Percentiles rank a stretch among this genome's conserved stretches.
Conservation (phyloP, 2,888 invertebrate genomes). For the Agriopis leucophaearia region DNA sequence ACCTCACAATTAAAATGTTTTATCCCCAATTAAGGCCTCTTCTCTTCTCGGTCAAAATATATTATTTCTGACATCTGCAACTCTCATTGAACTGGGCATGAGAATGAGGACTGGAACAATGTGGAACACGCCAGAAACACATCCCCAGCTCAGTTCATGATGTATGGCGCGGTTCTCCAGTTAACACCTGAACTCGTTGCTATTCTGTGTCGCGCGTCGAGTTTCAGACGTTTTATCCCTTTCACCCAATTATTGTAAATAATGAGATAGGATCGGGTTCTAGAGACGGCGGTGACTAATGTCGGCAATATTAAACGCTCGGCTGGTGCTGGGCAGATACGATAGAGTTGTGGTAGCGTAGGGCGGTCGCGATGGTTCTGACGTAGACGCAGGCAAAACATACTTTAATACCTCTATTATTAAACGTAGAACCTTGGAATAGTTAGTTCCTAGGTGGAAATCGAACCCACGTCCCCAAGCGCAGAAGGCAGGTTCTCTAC, state of each 20-base stretch:
- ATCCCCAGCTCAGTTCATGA: not conserved
- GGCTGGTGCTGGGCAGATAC: slow-evolving; percentile 5
- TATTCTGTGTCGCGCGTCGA: slow-evolving; percentile 50
- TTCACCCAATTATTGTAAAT: slow-evolving; percentile 78
- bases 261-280: slow-evolving; percentile 72
- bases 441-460: too few species aligned
- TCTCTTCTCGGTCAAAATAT: too few species aligned
- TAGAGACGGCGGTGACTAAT: slow-evolving; percentile 57
- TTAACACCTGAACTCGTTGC: not conserved
- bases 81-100: too few species aligned
- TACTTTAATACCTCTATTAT: too few species aligned
- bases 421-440: too few species aligned
- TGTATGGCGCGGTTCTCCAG: not conserved
- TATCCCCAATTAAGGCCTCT: too few species aligned
- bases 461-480: too few species aligned
- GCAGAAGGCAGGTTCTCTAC: too few species aligned
- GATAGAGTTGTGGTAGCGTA: not conserved
- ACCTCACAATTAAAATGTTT: too few species aligned
- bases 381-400: too few species aligned
- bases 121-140: not conserved
- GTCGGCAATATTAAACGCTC: slow-evolving; percentile 47
- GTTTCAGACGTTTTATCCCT: slow-evolving; percentile 59
- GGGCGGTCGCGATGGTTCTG: too few species aligned
- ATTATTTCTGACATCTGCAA: too few species aligned
- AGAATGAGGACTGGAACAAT: slow-evolving; percentile 1